phyloP scores from a whole-genome alignment of 2,113 vertebrate genomes.

The Lepus timidus region DNA sequence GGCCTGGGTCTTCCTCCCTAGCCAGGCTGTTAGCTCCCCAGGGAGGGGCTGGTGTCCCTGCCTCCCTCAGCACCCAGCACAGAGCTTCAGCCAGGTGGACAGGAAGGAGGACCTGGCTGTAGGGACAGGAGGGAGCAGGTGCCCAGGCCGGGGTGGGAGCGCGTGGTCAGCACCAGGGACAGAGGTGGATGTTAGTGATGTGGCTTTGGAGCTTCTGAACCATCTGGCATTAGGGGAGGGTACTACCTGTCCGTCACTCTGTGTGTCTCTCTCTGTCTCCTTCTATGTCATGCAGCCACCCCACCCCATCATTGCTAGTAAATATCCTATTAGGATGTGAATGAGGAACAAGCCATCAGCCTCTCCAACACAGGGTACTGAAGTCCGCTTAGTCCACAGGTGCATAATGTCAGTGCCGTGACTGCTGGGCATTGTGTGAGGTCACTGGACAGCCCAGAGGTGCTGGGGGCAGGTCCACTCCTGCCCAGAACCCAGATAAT shows the following conservation, averaged over 20 bases:
- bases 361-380: rapidly evolving
- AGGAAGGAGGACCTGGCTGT: rapidly evolving
- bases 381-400: rapidly evolving
- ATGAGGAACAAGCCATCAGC: neutral
- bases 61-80: neutral
- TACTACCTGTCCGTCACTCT: neutral
- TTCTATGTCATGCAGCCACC: too few relatives aligned
- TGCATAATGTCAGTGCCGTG: rapidly evolving
- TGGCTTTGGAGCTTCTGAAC: neutral
- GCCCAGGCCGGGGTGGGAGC: neutral
- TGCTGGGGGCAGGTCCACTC: neutral
- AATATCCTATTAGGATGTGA: neutral
- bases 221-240: neutral
- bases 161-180: neutral
- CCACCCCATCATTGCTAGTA: neutral
- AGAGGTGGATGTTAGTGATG: rapidly evolving
- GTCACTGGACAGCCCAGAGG: neutral
- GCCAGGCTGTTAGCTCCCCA: neutral
- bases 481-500: neutral
- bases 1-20: neutral
- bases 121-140: neutral
- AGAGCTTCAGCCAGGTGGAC: neutral
- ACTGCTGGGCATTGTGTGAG: rapidly evolving
- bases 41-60: rapidly evolving
- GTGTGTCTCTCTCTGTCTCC: neutral